Evolutionary conservation across 2,888 invertebrate species (phyloP), one percentile per base, ranked within the genome.

Genomic region (Andrena praecox): DNA sequence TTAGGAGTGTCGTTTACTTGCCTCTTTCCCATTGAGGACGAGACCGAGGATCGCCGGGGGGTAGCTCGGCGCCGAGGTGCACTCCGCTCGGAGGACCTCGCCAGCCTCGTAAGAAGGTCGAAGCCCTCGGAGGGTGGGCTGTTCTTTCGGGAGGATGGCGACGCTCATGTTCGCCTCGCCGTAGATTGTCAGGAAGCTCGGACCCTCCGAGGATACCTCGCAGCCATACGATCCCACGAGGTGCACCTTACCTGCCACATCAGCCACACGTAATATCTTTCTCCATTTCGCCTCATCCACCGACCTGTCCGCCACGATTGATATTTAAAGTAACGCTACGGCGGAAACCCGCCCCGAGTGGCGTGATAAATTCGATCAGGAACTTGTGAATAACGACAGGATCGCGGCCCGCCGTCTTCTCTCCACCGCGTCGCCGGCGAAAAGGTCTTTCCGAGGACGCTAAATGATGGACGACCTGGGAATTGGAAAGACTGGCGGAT

Each of bases 51-150:
- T 81, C 50, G 93, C 92, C 16, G 91, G 86, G 12, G 93, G 93
- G 77, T 91, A 91, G 82, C 93, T 93, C 42, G 92, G 91, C n/a
- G 90, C 93, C 33, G 93, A 93, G 60, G 89, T 92, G 87, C 93
- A 94, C 73, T 90, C 90, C 20, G 89, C 92, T 68, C 90, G 86
- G 77, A 94, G 91, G 70, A 88, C 78, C 74, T 93, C 93, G 42
- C 92, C 93, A 75, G 92, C 87, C 76, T 93, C 90, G 80, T 94
- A 94, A 86, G 92, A 91, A 63, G 90, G 90, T 79, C 89, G 90
- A 54, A 93, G 77, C 59, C 93, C 93, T 62, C 92, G 91, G 59
- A 94, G 88, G 24, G 83, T 90, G 16, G 93, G 93, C 33, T 88
- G 84, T n/a, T 64, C 87, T 72, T 90, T 90, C 20, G 93, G 92